A percentile compares a stretch with the other conserved stretches of the same genome.
These are phyloP conservation scores for Rhegmatorhina hoffmannsi DNA, from an alignment of 2,113 vertebrate genomes.

Conservation along the genomic window DNA sequence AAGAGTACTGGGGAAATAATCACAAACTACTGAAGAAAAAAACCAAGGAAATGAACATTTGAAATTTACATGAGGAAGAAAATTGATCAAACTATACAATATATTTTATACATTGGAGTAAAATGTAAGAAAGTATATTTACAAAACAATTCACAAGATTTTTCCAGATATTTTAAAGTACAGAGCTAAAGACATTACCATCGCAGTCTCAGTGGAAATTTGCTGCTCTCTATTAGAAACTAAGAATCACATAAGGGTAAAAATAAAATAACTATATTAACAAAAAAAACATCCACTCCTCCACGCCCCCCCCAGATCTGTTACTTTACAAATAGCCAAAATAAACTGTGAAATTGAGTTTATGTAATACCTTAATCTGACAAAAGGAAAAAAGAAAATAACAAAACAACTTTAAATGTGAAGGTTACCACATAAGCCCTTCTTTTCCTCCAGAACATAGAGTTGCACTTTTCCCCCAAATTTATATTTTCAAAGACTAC, in stretches of 20 bases:
- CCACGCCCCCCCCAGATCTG: not conserved
- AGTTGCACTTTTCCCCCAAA: not conserved
- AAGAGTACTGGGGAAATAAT: not conserved
- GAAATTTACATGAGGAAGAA: not conserved
- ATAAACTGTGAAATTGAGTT: not conserved
- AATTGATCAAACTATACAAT: not conserved
- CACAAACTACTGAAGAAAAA: not conserved
- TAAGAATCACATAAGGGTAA: not conserved
- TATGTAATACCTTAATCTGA: not conserved
- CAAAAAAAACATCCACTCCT: not conserved
- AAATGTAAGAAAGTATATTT: not conserved
- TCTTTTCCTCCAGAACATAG: not conserved
- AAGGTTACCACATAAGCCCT: accelerated
- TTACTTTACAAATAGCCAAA: not conserved
- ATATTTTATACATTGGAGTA: not conserved
- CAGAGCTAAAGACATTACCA: not conserved
- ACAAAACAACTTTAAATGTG: not conserved
- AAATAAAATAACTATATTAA: not conserved
- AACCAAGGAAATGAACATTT: not conserved
- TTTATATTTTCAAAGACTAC: not conserved
- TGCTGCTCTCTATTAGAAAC: not conserved
- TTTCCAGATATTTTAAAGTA: not conserved
- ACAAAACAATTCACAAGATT: not conserved
- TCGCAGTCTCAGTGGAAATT: not conserved
- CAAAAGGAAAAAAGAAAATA: not conserved